Evolutionary conservation across 2,888 invertebrate species (phyloP), one percentile per base, ranked within the genome.

Genomic region (Ophion ventricosus): DNA sequence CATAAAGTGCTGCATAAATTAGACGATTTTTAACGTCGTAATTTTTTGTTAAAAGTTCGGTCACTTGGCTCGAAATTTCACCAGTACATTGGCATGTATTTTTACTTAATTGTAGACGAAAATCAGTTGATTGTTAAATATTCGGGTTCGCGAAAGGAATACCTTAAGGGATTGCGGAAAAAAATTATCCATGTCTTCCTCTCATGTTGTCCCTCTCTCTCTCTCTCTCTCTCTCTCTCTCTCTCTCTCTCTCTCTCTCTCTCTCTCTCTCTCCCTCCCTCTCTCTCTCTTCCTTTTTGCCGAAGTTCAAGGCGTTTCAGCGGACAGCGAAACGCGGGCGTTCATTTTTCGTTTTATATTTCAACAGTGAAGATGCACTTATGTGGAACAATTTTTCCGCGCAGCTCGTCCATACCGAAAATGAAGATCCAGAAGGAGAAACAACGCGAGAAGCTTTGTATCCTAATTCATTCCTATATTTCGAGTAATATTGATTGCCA

Each of bases 181-280:
- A 81, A 81, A 72, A 83, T 69, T 61, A 76, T 61, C 76, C 76
- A 17, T 2, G 17, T 49, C 49, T 17, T 14, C 75, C 69, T 82
- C 67, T 69, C 59, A 59, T 72, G 26, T 17, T 26, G 67, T 59
- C 17, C 64, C 59, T 26, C 70, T 54, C 63, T 73, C 70, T 35
- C 56, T n/a, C 56, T 57, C 2, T 59, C 63, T 80, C 26, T 69
- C 78, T 40, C 59, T 63, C 67, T 49, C 57, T 66, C 69, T 82
- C n/a, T 49, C 7, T 49, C 35, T 35, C 35, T 35, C 35, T 35
- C 35, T 35, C 4, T 35, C 35, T 35, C 7, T 40, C 10, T 40
- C n/a, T n/a, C n/a, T 8, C 35, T 25, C 63, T 49, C 49, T 64
- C 70, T 35, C 54, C 11, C 54, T 35, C 0, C 49, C 61, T 80